Percentiles rank a stretch among this genome's conserved stretches.
These are phyloP conservation scores for Philonicus albiceps DNA, from an alignment of 2,888 invertebrate genomes.

Conservation along the genomic window DNA sequence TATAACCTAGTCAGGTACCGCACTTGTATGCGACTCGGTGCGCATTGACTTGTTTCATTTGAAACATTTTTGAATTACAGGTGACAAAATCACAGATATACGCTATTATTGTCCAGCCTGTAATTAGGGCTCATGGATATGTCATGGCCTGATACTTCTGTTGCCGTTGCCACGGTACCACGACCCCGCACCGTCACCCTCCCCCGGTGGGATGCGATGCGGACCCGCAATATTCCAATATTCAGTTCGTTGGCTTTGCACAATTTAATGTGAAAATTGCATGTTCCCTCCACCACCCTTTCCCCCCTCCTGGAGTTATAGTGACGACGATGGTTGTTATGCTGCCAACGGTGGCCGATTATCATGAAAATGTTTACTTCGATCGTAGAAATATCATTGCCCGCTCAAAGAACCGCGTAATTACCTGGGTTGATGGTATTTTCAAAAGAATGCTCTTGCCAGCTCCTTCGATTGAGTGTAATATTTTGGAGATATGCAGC, in stretches of 20 bases:
- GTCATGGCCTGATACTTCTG: constrained; percentile 30
- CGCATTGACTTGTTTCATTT: background rate
- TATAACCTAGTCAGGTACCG: background rate
- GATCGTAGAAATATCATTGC: constrained; percentile 6
- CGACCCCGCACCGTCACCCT: background rate
- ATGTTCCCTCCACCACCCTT: background rate
- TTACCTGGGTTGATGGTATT: background rate
- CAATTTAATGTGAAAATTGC: constrained; percentile 35
- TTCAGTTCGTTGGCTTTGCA: constrained; percentile 32
- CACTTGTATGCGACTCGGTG: background rate
- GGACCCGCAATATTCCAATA: background rate
- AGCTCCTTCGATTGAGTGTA: background rate
- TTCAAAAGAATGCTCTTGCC: background rate
- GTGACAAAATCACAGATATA: constrained; percentile 34
- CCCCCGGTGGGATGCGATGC: background rate
- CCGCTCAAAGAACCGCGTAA: constrained; percentile 24
- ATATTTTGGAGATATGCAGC: background rate
- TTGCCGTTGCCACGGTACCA: background rate
- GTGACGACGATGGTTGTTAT: background rate
- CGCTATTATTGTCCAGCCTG: constrained; percentile 27
- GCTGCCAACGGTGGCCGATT: background rate
- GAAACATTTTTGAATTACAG: constrained; percentile 25
- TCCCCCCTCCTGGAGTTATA: background rate
- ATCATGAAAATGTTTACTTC: constrained; percentile 3
- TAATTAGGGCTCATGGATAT: constrained; percentile 31